Base-by-base conservation (phyloP, 2,797 vertebrate species). In the Antrozous pallidus region DNA sequence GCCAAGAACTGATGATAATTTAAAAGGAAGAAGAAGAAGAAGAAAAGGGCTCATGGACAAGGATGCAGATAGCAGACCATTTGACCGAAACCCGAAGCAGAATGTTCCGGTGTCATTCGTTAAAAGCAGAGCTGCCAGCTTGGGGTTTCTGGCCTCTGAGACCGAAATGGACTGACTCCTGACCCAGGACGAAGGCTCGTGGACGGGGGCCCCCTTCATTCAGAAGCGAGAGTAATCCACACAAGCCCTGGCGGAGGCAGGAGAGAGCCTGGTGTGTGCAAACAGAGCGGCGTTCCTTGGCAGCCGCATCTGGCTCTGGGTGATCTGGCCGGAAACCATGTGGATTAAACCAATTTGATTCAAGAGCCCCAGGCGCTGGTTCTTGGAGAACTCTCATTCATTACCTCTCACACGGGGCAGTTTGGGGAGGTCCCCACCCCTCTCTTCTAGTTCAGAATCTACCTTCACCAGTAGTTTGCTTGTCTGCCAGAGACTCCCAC, bases 321-420 rank as follows among this genome's bases (percentile, higher is more conserved):
- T 0, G 4, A 77, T 22, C 0, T 61, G 74, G 75, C 75, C 85
- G 51, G 84, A 83, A 88, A 54, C 24, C 11, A 5, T 1, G 17
- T 0, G 40, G 47, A 18, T 84, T 51, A 51, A 77, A 26, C 20
- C 40, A 31, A 61, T 24, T 36, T 45, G 40, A 67, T 26, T 9
- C 24, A 24, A 38, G 0, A 47, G 83, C 47, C 42, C 42, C 65
- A 26, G 77, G 73, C 24, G 26, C 70, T 3, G 45, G 31, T 33
- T 77, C 69, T 71, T 11, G 54, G 13, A 69, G 58, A 33, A 47
- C 5, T 58, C 45, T 17, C 4, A 58, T 58, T 14, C 63, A 13
- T 17, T 16, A 45, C 5, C 73, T 87, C 67, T 79, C 8, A 0
- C 6, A 4, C 1, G 0, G 20, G 22, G 3, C 9, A 3, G 40